A percentile compares a stretch with the other conserved stretches of the same genome.
Evolutionary conservation across 2,888 invertebrate genomes (phyloP).

Genomic region (Meiosimyza platycephala): DNA sequence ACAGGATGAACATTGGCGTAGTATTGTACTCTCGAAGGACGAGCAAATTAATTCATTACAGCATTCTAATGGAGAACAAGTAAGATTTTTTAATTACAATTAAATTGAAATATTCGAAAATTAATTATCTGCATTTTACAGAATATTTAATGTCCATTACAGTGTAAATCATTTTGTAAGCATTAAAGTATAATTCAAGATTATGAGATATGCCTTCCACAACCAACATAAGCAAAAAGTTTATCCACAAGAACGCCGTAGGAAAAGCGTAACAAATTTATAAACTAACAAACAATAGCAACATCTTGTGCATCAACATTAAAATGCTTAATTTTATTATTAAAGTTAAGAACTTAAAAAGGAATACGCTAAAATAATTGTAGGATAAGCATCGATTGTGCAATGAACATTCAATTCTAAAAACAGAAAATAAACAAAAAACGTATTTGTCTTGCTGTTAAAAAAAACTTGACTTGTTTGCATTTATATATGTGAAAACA

Average conservation of each 20-base stretch:
- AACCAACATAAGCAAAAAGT: slow-evolving; percentile 40
- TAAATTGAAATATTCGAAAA: slow-evolving; percentile 15
- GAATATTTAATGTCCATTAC: slow-evolving; percentile 63
- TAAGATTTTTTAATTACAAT: slow-evolving; percentile 42
- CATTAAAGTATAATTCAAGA: slow-evolving; percentile 50
- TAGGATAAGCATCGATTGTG: slow-evolving; percentile 18
- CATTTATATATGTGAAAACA: slow-evolving; percentile 25
- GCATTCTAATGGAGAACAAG: slow-evolving; percentile 65
- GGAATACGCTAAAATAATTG: slow-evolving; percentile 7
- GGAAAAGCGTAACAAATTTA: slow-evolving; percentile 30
- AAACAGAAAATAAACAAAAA: slow-evolving; percentile 9
- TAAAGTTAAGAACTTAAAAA: slow-evolving; percentile 22
- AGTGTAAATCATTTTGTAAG: slow-evolving; percentile 54
- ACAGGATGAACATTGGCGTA: slow-evolving; percentile 66
- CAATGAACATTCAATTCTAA: slow-evolving; percentile 17
- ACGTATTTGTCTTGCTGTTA: not conserved
- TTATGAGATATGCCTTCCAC: slow-evolving; percentile 53
- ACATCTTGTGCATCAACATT: slow-evolving; percentile 45
- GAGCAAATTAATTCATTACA: slow-evolving; percentile 64
- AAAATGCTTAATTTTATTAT: slow-evolving; percentile 53
- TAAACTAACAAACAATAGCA: slow-evolving; percentile 51
- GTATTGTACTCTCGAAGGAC: slow-evolving; percentile 63
- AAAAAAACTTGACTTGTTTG: slow-evolving; percentile 18
- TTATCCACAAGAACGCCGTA: slow-evolving; percentile 30
- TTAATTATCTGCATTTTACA: slow-evolving; percentile 44